Base-by-base conservation (phyloP, 37 sponge, comb jelly and placozoan species). In the Chondrilla cf. caribensis region DNA sequence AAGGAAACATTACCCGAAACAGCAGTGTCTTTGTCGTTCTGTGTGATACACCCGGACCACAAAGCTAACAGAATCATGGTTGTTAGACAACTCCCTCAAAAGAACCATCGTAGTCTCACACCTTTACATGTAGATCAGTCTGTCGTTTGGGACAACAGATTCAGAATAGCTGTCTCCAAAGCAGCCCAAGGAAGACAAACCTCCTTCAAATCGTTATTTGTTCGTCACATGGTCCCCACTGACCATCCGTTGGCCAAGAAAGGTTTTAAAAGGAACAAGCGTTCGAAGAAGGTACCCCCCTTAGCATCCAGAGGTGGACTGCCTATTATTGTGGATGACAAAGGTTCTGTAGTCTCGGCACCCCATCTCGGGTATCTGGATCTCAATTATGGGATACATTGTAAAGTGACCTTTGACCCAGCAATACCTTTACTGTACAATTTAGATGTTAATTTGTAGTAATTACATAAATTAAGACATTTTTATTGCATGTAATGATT, bases 61-160 rank as follows among this genome's bases (percentile, higher is more conserved):
- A 43, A 41, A 32, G 31, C 22, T 18, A 2, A 33, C 38, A 11
- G 15, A 14, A 42, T 84, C 64, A n/a, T 60, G 41, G 58, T 84
- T 2, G 85, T 78, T 19, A 47, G 77, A 19, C 33, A 25, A n/a
- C 8, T 5, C 1, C 54, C 57, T 33, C 37, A 24, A 36, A 57
- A 26, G 1, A 32, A 0, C 1, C 19, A 44, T 0, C 2, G 25
- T 14, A 35, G 31, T 1, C 57, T 31, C 22, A 83, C 84, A 38
- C 85, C 81, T 3, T 11, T 47, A 11, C 15, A 11, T 29, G 38
- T 84, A 0, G 89, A 87, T 0, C 79, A 93, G 32, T 77, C 83
- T 1, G 19, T 88, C 58, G 54, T 62, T 36, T 93, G 93, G 93
- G 88, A 85, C 39, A 65, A 78, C 22, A 77, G 89, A 31, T 93